Evolutionary conservation across 1,140 invertebrate species (phyloP).

Genomic region (Ridgeia piscesae): DNA sequence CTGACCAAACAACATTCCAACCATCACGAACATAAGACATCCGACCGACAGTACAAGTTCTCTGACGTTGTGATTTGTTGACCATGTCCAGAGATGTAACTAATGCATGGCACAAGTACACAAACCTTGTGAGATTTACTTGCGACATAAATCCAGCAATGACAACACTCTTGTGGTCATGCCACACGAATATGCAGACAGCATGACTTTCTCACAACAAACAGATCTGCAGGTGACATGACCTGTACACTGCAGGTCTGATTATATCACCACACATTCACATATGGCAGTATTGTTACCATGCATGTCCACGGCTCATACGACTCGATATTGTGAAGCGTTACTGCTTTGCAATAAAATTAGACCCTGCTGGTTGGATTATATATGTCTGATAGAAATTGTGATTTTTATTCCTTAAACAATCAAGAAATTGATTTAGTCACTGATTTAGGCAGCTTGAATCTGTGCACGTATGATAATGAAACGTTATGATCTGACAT

Average conservation of each 20-base stretch:
- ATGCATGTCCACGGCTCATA: background rate
- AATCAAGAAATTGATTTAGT: background rate
- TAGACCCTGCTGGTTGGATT: background rate
- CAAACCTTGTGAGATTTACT: background rate
- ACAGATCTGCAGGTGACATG: background rate
- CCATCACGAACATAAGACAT: background rate
- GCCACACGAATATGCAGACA: background rate
- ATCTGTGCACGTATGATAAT: background rate
- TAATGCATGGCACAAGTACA: background rate
- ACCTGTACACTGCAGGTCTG: background rate
- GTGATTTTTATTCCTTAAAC: background rate
- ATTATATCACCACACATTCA: background rate
- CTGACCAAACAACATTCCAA: background rate
- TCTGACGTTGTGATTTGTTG: background rate
- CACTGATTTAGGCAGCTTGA: background rate
- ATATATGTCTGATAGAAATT: background rate
- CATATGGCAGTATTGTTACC: background rate
- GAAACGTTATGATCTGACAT: background rate
- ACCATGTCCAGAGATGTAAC: background rate
- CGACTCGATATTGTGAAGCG: too few species aligned
- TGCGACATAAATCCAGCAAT: background rate
- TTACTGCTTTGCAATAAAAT: background rate
- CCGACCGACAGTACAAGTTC: background rate
- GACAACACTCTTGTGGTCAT: background rate
- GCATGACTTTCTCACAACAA: background rate